Base-by-base conservation (phyloP, 2,888 invertebrate species). In the Acleris cristana region DNA sequence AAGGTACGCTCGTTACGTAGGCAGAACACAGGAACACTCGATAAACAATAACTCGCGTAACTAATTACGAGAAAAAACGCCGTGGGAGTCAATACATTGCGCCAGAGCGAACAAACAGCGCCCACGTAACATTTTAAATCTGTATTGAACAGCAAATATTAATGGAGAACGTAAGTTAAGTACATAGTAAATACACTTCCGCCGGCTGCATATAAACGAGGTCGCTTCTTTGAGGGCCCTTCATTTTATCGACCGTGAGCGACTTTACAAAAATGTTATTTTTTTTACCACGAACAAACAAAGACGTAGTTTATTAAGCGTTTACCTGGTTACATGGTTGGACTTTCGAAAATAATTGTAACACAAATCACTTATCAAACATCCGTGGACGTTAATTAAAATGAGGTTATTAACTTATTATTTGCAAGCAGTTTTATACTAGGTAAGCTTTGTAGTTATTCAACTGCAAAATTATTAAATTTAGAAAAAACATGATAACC, bases 41-140 rank as follows among this genome's bases (percentile, higher is more conserved):
- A 61, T 61, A 56, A 62, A 58, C 57, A 62, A 67, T 67, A 62
- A 67, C 45, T 62, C 62, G 58, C 66, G 62, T 57, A 67, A 67
- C 66, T 67, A 67, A 67, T 67, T 67, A 67, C 66, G 12, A 53
- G 53, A 67, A 62, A 66, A 66, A 61, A 19, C 40, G 48, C 53
- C 61, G 66, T 67, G 66, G 66, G 66, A 66, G 61, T 56, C 62
- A 57, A 40, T 57, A 57, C 52, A 62, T 57, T 53, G 57, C 57
- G 52, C 26, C 49, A 57, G 56, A 62, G 51, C 52, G 34, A 52
- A 57, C 62, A 53, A 53, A 45, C 48, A 56, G 30, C 53, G 62
- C 57, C 62, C 34, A 67, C 62, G 57, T 63, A 63, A 67, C 53
- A 48, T 67, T 63, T 63, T 62, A 40, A 67, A 67, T 58, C 57